Evolutionary conservation across 2,888 invertebrate genomes (phyloP), one percentile per base, ranked within the genome.

Genomic region (Ashinkailepas kermadecensis): DNA sequence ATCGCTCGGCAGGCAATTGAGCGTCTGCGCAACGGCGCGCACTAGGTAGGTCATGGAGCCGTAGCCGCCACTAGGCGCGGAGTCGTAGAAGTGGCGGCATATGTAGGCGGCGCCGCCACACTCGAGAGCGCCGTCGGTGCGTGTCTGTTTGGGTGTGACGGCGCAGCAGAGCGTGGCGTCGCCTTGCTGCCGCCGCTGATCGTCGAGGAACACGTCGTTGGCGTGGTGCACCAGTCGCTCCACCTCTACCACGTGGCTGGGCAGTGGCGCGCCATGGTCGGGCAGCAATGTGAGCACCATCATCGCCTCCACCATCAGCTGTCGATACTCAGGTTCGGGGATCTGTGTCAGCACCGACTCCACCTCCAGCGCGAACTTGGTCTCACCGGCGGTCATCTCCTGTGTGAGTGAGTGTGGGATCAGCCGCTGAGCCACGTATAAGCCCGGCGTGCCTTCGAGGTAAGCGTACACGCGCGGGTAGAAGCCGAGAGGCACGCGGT

Each of bases 321-420:
- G 98, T 54, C 99, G 91, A 88, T 99, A 99, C 88, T 99, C 99
- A 0, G 99, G 99, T 87, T 99, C 97, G 0, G 98, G 97, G 86
- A 99, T 97, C 81, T 95, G 93, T 87, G 99, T 99, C 81, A 99
- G 89, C 6, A 97, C 97, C 3, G 96, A 95, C 89, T 99, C 99
- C 0, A 99, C 98, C 82, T 96, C 96, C 23, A 99, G 89, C 0
- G 99, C 99, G 88, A 99, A 99, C 89, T 99, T 99, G 85, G 99
- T 89, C 89, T 99, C 99, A 74, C 97, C 97, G 0, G 97, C 92
- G 0, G 99, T 99, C 99, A 99, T 99, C 91, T 91, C 79, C 58
- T 79, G 13, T 8, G 57, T 78, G n/a, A 79, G 78, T 21, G 57
- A 21, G 78, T 78, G 78, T 15, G 78, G 57, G 9, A 78, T 54